Percentiles rank a stretch among this genome's conserved stretches.
Evolutionary conservation across 2,113 vertebrate species (phyloP).

Genomic region (Nibea albiflora): DNA sequence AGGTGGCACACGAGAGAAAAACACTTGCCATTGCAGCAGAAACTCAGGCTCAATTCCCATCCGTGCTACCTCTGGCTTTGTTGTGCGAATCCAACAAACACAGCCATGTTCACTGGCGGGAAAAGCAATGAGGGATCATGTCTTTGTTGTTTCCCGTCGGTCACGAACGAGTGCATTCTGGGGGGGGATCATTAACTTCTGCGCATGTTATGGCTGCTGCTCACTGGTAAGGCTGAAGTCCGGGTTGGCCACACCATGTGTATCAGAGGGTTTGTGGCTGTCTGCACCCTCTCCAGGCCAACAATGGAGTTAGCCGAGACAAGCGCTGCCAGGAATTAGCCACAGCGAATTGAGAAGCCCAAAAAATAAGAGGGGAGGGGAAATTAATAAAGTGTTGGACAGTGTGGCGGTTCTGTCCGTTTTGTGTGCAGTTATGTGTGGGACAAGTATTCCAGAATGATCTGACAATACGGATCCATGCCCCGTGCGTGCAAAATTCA

Average conservation of each 20-base stretch:
- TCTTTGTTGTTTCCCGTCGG: slow-evolving; percentile 38
- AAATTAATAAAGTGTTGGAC: slow-evolving; percentile 41
- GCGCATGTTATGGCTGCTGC: slow-evolving; percentile 30
- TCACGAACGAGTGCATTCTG: not conserved
- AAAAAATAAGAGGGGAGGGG: not conserved
- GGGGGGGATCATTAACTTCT: slow-evolving; percentile 15
- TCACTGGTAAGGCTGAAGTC: slow-evolving; percentile 18
- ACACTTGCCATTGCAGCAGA: not conserved
- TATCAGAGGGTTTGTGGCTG: not conserved
- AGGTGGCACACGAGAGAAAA: not conserved
- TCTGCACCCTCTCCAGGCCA: slow-evolving; percentile 27
- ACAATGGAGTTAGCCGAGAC: slow-evolving; percentile 13
- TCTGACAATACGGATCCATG: slow-evolving; percentile 24
- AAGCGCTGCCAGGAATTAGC: slow-evolving; percentile 29
- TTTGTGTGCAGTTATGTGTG: slow-evolving; percentile 35
- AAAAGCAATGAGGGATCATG: slow-evolving; percentile 20
- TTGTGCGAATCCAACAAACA: not conserved
- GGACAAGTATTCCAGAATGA: slow-evolving; percentile 40
- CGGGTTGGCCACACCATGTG: slow-evolving; percentile 1
- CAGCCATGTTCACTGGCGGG: slow-evolving; percentile 23
- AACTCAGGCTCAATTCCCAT: not conserved
- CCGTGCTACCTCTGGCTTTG: not conserved
- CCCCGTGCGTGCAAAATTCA: slow-evolving; percentile 12
- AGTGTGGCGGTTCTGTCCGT: slow-evolving; percentile 36
- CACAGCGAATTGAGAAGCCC: slow-evolving; percentile 17